Base-by-base conservation (phyloP, 2,888 invertebrate genomes). In the Erebia aethiops region DNA sequence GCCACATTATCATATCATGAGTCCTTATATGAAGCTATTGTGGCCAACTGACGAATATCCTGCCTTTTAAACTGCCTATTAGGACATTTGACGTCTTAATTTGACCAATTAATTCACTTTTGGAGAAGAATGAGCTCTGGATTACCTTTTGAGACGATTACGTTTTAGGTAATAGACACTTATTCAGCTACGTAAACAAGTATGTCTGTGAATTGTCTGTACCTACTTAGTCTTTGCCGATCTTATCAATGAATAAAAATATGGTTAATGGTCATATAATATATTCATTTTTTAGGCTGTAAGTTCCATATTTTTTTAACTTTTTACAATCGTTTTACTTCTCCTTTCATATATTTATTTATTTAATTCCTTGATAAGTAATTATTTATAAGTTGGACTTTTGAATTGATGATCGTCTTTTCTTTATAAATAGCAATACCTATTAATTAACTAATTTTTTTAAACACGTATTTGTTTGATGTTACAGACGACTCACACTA, bases 1-100 rank as follows among this genome's bases (percentile, higher is more conserved):
- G 26, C 26, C 21, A 57, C 16, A 60, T 60, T 60, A 60, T 41
- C 60, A 60, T 60, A 60, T 60, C 11, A 60, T 60, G 52, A 69
- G 78, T 79, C 86, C 86, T 81, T 86, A 81, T 80, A 82, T 77
- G 75, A 77, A 76, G 68, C 80, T 80, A 87, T 87, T 86, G 86
- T 87, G 77, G 78, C 87, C 84, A 83, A 84, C 82, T 87, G 77
- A 79, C 87, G 84, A 84, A 85, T 83, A 80, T 87, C 82, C 83
- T 80, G 81, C 77, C 75, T 62, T 75, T 71, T 71, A 72, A 63
- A 63, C 66, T 60, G 71, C 78, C 75, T 78, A 76, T 79, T 79
- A 76, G 80, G 80, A 71, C 74, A 77, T 77, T 79, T 81, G 81
- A 81, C 79, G 81, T 79, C 77, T 76, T 76, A 76, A 78, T 75